Percentiles rank a stretch among this genome's conserved stretches.
phyloP scores from a whole-genome alignment of 2,797 vertebrate species.

The Trichosurus vulpecula region DNA sequence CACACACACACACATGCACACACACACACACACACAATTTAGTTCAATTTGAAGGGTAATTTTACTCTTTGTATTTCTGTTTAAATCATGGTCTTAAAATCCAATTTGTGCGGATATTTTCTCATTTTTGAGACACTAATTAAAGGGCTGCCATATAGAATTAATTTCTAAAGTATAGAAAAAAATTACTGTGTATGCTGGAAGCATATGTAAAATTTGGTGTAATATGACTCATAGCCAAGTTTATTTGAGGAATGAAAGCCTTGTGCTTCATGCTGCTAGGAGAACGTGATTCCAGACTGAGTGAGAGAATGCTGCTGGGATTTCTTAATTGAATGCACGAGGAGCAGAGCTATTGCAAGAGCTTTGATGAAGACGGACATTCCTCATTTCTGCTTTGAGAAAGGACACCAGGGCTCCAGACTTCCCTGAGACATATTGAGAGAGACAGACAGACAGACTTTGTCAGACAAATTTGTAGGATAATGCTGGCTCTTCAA shows the following conservation, averaged over 20 bases:
- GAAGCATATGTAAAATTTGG: neutral
- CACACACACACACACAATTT: neutral
- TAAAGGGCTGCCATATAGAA: neutral
- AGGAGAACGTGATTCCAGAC: neutral
- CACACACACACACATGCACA: neutral
- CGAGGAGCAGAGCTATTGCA: neutral
- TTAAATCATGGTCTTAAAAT: neutral
- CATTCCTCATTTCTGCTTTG: neutral
- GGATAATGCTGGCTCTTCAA: conserved; percentile 65
- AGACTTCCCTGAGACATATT: neutral
- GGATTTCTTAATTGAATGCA: neutral
- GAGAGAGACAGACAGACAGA: conserved; percentile 79
- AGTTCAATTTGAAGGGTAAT: neutral
- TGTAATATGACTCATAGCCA: neutral
- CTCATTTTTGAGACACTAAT: neutral
- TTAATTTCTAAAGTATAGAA: neutral
- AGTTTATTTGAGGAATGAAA: neutral
- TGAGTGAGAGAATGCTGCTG: neutral
- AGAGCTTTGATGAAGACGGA: neutral
- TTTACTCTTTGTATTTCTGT: neutral
- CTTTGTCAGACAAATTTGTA: conserved; percentile 85
- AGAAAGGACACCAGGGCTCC: neutral
- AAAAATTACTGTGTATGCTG: neutral
- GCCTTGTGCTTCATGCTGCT: neutral
- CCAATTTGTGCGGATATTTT: neutral